phyloP scores from a whole-genome alignment of 2,113 vertebrate genomes.

The Toxostoma redivivum region DNA sequence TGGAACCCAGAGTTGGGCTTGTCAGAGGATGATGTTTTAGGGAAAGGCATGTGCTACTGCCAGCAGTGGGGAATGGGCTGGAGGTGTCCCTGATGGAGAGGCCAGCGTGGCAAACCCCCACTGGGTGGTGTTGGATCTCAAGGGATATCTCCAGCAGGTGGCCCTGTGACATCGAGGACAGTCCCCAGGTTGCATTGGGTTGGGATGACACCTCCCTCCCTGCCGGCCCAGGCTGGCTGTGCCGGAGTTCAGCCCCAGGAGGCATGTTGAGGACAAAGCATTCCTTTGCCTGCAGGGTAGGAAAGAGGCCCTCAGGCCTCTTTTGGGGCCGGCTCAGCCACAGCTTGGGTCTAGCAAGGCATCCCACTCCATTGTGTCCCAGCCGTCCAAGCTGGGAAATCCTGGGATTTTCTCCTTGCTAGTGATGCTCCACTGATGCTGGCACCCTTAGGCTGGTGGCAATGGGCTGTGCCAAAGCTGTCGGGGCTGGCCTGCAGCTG shows the following conservation, averaged over 20 bases:
- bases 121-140: neutral
- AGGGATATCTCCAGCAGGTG: slow-evolving; percentile 43
- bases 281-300: neutral
- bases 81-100: neutral
- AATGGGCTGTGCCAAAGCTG: neutral
- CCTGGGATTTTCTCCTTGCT: neutral
- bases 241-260: neutral
- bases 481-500: neutral
- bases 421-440: neutral
- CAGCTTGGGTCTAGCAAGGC: neutral
- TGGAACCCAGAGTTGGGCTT: neutral
- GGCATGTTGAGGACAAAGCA: neutral
- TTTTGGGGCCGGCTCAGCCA: neutral
- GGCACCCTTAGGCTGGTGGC: neutral
- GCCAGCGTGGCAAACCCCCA: rapidly evolving
- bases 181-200: neutral
- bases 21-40: neutral
- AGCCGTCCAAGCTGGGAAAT: neutral
- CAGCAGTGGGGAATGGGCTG: neutral
- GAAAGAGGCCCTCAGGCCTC: neutral
- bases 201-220: neutral
- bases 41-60: neutral
- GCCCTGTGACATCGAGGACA: slow-evolving; percentile 28
- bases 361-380: rapidly evolving
- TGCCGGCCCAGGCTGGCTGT: too few species aligned